phyloP scores from a whole-genome alignment of 2,888 invertebrate genomes.

The Leucoma salicis region DNA sequence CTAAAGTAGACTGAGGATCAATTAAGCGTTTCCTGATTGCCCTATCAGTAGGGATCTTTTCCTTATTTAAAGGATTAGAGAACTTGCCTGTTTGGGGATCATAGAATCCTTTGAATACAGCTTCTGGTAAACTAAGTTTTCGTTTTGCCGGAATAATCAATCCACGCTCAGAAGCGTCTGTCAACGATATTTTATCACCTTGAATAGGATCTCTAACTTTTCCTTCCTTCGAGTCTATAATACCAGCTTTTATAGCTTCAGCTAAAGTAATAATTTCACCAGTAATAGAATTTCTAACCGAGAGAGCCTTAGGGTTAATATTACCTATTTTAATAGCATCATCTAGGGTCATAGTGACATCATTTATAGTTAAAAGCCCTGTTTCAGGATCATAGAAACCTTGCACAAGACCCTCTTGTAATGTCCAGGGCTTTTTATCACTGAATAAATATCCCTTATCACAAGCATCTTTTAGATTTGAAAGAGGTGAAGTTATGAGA shows the following conservation, averaged over 20 bases:
- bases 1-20: conserved; percentile 92
- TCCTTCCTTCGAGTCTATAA: conserved; percentile 91
- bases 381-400: conserved; percentile 89
- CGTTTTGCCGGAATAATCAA: conserved; percentile 91
- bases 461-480: conserved; percentile 89
- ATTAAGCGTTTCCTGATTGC: conserved; percentile 93
- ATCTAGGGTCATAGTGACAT: conserved; percentile 86
- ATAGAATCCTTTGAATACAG: conserved; percentile 95
- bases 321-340: conserved; percentile 88
- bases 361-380: conserved; percentile 87
- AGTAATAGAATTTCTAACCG: conserved; percentile 90
- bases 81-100: conserved; percentile 92
- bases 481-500: conserved; percentile 85
- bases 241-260: conserved; percentile 89
- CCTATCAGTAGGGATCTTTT: conserved; percentile 89
- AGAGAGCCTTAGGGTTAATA: conserved; percentile 89
- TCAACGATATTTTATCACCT: conserved; percentile 88
- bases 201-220: conserved; percentile 88
- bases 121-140: conserved; percentile 92
- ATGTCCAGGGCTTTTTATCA: conserved; percentile 89
- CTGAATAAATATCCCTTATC: conserved; percentile 91
- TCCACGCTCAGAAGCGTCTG: conserved; percentile 92
- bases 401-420: conserved; percentile 92
- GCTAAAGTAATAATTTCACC: conserved; percentile 90
- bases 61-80: conserved; percentile 89